These are phyloP conservation scores for Emydura subglobosa DNA, from an alignment of 2,113 vertebrate genomes.

Conservation along the genomic window DNA sequence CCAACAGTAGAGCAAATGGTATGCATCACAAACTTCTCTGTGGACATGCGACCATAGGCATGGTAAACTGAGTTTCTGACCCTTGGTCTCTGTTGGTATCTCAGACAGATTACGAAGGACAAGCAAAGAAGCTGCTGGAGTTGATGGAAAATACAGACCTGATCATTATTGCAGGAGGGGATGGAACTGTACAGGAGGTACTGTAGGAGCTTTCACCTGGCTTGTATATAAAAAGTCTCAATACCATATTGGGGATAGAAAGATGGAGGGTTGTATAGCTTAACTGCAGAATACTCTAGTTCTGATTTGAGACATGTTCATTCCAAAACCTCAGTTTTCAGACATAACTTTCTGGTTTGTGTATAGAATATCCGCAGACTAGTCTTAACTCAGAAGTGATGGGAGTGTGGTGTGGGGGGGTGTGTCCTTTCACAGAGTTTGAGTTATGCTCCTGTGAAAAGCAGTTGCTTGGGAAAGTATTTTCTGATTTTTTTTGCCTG, in stretches of 20 bases:
- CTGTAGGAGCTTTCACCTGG: not conserved
- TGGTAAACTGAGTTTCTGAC: not conserved
- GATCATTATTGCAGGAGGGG: conserved; percentile 95
- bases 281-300: not conserved
- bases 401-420: not conserved
- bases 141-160: conserved; percentile 93
- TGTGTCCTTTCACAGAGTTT: not conserved
- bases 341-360: not conserved
- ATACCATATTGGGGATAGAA: not conserved
- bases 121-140: conserved; percentile 96
- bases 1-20: not conserved
- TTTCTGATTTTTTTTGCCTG: not conserved
- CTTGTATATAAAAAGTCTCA: not conserved
- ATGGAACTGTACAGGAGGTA: conserved; percentile 96
- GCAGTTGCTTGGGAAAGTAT: not conserved
- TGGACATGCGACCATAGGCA: not conserved
- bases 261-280: not conserved
- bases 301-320: not conserved
- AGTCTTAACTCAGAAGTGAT: not conserved
- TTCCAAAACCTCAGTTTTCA: not conserved
- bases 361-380: not conserved
- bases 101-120: conserved; percentile 98
- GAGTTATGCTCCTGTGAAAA: not conserved
- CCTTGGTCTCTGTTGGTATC: conserved; percentile 43
- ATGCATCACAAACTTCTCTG: not conserved